Percentiles rank a stretch among this genome's conserved stretches.
Conservation (phyloP, 30 jellyfish, hydroid and myxozoan genomes). For the Aurelia aurita complex sp. Pacific region DNA sequence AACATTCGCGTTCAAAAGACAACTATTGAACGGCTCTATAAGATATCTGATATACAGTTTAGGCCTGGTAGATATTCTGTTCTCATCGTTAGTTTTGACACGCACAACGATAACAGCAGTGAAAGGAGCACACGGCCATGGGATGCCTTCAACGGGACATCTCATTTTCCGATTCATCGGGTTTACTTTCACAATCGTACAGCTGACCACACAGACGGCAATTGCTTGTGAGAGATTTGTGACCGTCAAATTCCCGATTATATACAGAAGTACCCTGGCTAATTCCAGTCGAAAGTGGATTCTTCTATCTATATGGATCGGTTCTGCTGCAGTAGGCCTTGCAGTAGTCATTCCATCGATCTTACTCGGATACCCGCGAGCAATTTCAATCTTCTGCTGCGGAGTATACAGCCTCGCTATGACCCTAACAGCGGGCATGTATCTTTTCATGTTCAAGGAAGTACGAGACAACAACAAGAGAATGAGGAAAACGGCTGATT, state of each 20-base stretch:
- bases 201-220: slow-evolving; percentile 12
- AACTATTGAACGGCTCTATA: not conserved
- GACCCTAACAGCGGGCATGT: slow-evolving; percentile 13
- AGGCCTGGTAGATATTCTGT: not conserved
- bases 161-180: slow-evolving; percentile 6
- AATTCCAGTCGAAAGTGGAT: not conserved
- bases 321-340: not conserved
- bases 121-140: not conserved
- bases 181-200: not conserved
- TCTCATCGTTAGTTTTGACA: not conserved
- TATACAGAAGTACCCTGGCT: slow-evolving; percentile 1
- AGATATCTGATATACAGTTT: slow-evolving; percentile 6
- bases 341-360: slow-evolving; percentile 12
- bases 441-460: not conserved
- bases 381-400: not conserved
- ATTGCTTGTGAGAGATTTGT: slow-evolving; percentile 15
- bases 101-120: not conserved
- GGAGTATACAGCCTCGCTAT: not conserved
- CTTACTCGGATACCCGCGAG: slow-evolving; percentile 10
- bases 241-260: slow-evolving; percentile 5
- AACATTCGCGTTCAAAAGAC: not conserved
- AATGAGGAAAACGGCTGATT: not conserved
- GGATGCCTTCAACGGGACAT: not conserved
- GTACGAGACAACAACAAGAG: not conserved
- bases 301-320: not conserved